phyloP scores from a whole-genome alignment of 2,888 invertebrate species.

The Syrphus vitripennis region DNA sequence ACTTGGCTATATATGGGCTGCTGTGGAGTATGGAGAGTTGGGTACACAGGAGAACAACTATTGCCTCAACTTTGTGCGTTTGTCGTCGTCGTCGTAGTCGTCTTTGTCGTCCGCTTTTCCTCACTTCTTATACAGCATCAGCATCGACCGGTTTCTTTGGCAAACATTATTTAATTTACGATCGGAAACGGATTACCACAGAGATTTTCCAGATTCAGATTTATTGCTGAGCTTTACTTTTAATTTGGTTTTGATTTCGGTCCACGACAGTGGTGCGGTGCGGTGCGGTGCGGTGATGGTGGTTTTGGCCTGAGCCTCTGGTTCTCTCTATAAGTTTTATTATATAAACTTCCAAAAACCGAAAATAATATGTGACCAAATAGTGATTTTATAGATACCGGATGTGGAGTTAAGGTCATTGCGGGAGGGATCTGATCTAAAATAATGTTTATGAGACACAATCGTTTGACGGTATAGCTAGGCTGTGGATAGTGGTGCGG shows the following conservation, averaged over 20 bases:
- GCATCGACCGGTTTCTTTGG: slow-evolving; percentile 43
- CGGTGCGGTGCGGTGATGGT: neutral
- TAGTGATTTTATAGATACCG: slow-evolving; percentile 47
- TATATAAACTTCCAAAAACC: slow-evolving; percentile 6
- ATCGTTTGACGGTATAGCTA: slow-evolving; percentile 31
- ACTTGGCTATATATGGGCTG: neutral
- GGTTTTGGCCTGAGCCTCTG: neutral
- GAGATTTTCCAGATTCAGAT: slow-evolving; percentile 71
- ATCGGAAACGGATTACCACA: slow-evolving; percentile 71
- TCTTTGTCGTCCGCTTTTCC: neutral
- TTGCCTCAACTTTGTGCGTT: slow-evolving; percentile 31
- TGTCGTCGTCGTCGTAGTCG: neutral
- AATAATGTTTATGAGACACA: slow-evolving; percentile 20
- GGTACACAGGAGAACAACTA: slow-evolving; percentile 6
- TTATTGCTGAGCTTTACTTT: slow-evolving; percentile 71
- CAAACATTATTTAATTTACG: slow-evolving; percentile 68
- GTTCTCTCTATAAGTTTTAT: neutral
- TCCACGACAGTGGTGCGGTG: neutral
- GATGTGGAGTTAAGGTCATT: slow-evolving; percentile 22
- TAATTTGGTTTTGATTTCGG: slow-evolving; percentile 70
- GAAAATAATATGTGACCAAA: slow-evolving; percentile 44
- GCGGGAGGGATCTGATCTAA: slow-evolving; percentile 8
- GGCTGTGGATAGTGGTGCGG: slow-evolving; percentile 19
- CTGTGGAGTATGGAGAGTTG: too few relatives aligned
- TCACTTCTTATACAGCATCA: neutral